Conservation (phyloP, 2,113 vertebrate genomes). For the Oreotrochilus melanogaster region DNA sequence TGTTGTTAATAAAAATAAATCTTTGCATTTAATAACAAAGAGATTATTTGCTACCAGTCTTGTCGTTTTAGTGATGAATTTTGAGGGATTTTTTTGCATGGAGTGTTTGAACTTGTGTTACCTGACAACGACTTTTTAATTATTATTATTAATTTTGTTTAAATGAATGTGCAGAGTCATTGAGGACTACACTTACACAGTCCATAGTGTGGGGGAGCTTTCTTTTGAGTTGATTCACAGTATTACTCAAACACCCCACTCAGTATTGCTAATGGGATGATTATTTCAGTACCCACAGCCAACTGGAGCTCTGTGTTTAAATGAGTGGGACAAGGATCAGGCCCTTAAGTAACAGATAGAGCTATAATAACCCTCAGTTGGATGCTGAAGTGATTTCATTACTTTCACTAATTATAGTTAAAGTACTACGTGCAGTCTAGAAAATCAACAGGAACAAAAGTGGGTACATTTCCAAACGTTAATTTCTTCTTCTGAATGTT, state of each 20-base stretch:
- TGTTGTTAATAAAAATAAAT: constrained; percentile 5
- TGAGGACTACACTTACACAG: neutral
- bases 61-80: neutral
- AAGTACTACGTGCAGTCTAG: constrained; percentile 2
- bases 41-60: neutral
- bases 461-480: neutral
- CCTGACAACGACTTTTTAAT: neutral
- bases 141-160: neutral
- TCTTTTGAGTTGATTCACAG: neutral
- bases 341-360: neutral
- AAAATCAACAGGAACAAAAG: constrained; percentile 47
- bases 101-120: neutral
- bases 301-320: neutral
- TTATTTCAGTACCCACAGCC: neutral
- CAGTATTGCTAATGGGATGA: neutral
- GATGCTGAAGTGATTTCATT: constrained; percentile 46
- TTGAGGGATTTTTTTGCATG: neutral
- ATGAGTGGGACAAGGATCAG: constrained; percentile 20
- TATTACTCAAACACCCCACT: neutral
- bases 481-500: constrained; percentile 23
- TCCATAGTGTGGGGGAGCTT: neutral
- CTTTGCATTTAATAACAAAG: constrained; percentile 2
- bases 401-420: constrained; percentile 19
- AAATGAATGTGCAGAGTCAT: neutral
- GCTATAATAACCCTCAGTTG: constrained; percentile 17